These are phyloP conservation scores for Diglossa cyanea DNA, from an alignment of 2,797 vertebrate genomes.

Conservation along the genomic window DNA sequence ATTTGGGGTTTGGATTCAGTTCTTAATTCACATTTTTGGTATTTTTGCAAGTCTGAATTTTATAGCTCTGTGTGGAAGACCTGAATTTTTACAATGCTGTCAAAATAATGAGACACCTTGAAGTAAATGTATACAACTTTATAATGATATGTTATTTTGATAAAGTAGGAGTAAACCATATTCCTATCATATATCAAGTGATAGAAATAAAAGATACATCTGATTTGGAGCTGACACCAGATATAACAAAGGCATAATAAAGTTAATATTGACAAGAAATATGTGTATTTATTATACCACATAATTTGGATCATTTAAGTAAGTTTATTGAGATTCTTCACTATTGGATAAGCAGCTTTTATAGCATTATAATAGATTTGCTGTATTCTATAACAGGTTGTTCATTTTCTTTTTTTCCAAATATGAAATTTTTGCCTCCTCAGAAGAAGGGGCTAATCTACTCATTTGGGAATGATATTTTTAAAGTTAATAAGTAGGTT, in stretches of 20 bases:
- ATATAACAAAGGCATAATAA: background rate
- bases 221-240: background rate
- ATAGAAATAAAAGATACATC: background rate
- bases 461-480: background rate
- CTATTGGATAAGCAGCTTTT: background rate
- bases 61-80: background rate
- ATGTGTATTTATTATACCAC: background rate
- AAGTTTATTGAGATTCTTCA: background rate
- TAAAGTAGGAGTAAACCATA: background rate
- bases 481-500: background rate
- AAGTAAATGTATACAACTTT: background rate
- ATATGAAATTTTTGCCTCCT: background rate
- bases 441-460: background rate
- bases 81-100: background rate
- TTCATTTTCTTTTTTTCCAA: background rate
- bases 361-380: background rate
- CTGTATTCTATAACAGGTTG: background rate
- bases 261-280: background rate
- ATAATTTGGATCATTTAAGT: background rate
- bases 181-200: rapidly evolving
- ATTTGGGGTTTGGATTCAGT: background rate
- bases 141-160: background rate
- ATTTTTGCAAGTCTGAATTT: background rate
- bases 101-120: background rate
- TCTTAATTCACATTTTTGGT: background rate